A percentile compares a stretch with the other conserved stretches of the same genome.
These are phyloP conservation scores for Chelonus insularis DNA, from an alignment of 1,140 invertebrate species.

Conservation along the genomic window DNA sequence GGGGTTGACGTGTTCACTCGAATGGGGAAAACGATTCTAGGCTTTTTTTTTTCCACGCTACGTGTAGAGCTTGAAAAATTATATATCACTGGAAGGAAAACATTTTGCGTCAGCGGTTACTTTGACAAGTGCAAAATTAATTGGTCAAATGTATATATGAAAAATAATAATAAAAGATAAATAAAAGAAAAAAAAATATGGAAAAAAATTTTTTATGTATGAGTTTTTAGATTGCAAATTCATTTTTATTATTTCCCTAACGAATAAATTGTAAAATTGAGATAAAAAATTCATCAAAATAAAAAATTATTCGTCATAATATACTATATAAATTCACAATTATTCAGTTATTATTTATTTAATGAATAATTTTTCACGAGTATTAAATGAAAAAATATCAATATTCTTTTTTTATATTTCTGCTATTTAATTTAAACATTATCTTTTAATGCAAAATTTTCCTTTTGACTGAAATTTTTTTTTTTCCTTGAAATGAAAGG, in stretches of 20 bases:
- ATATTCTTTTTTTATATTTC: too few species aligned
- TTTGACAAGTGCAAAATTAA: slow-evolving; percentile 15
- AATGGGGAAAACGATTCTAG: slow-evolving; percentile 11
- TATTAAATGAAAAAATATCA: too few species aligned
- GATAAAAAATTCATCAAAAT: not conserved
- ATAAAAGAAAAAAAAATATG: not conserved
- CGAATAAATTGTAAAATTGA: not conserved
- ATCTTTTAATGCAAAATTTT: too few species aligned
- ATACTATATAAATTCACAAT: too few species aligned
- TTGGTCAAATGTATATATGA: slow-evolving; percentile 10
- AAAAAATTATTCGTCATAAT: too few species aligned
- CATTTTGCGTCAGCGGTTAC: slow-evolving; percentile 5
- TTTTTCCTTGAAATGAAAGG: too few species aligned
- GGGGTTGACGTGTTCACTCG: slow-evolving; percentile 26
- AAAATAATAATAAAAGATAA: not conserved
- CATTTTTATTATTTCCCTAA: not conserved
- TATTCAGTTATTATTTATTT: too few species aligned
- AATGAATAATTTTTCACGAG: too few species aligned
- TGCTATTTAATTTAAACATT: too few species aligned
- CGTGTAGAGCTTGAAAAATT: slow-evolving; percentile 5
- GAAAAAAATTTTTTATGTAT: too few species aligned
- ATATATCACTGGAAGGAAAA: slow-evolving; percentile 3
- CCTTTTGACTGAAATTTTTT: too few species aligned
- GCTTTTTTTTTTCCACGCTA: not conserved
- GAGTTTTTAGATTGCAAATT: too few species aligned